Conservation (phyloP, 1,140 invertebrate species). For the Drosophila parabipectinata region DNA sequence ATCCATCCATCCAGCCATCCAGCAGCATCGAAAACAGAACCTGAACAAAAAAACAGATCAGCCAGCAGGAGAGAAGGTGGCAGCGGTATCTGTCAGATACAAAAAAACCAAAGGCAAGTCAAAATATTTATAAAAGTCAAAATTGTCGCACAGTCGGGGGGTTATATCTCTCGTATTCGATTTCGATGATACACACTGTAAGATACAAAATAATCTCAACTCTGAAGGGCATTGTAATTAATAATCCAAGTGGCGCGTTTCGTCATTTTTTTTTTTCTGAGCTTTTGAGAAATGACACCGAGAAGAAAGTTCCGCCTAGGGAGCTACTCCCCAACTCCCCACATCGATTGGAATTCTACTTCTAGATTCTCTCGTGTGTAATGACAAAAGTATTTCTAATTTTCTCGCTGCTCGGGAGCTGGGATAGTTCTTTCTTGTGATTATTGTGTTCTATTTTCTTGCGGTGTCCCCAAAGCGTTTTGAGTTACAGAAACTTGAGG, state of each 20-base stretch:
- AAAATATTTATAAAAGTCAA: conserved; percentile 83
- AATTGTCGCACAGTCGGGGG: conserved; percentile 66
- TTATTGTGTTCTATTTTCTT: conserved; percentile 9
- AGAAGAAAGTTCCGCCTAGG: conserved; percentile 53
- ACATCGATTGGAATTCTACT: conserved; percentile 37
- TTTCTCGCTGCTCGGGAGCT: conserved; percentile 34
- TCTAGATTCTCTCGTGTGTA: conserved; percentile 26
- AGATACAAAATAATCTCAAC: conserved; percentile 58
- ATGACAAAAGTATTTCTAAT: conserved; percentile 77
- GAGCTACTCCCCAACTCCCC: neutral
- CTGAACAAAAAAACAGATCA: conserved; percentile 25
- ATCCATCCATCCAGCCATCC: conserved; percentile 19
- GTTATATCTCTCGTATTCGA: conserved; percentile 60
- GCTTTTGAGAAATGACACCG: conserved; percentile 71
- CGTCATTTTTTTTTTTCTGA: conserved; percentile 68
- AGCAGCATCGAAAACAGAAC: conserved; percentile 37
- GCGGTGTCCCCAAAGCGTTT: conserved; percentile 58
- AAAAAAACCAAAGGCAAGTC: conserved; percentile 55
- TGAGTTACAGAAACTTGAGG: conserved; percentile 58
- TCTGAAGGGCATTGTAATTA: conserved; percentile 69
- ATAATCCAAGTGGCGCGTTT: conserved; percentile 78
- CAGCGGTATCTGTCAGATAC: conserved; percentile 43
- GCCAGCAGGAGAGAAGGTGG: neutral
- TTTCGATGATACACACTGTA: conserved; percentile 70
- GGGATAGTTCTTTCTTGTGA: conserved; percentile 36